Evolutionary conservation across 2,888 invertebrate genomes (phyloP), one percentile per base, ranked within the genome.

Genomic region (Polietes domitor): DNA sequence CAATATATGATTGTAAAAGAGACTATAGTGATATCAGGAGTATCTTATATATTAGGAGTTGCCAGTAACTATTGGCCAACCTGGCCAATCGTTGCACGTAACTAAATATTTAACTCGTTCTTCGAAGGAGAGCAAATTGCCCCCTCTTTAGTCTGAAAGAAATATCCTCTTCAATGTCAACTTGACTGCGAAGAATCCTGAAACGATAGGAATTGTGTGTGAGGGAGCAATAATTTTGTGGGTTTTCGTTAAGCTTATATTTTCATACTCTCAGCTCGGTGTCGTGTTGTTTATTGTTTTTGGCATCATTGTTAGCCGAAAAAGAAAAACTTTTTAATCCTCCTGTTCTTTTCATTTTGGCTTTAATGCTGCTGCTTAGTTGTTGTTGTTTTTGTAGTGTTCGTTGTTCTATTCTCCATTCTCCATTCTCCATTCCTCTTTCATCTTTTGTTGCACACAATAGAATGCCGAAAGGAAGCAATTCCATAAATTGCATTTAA

Each of bases 231-330:
- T 89, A 89, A 89, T 88, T 90, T 87, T 90, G 90, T 86, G 90
- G 89, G 87, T 87, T 86, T 80, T 74, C 58, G 72, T 79, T 80
- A 82, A 86, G 85, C 47, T 65, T 82, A 87, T 83, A 89, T 89
- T 89, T 90, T 86, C 87, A 87, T 88, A 88, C 89, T 87, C 89
- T 87, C 86, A 90, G 86, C 87, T 89, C 43, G 24, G 15, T 89
- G 76, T 58, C 71, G 55, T 43, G 74, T 89, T 85, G 89, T 90
- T 90, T 90, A 90, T 90, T 90, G 89, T 90, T 90, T 90, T 89
- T 90, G 88, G 90, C 89, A 88, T 87, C 89, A 88, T 89, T 89
- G 89, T 88, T 63, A 63, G 77, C 75, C 75, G 79, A 43, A 58
- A 50, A 17, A n/a, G n/a, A n/a, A 77, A 77, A 83, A 86, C 78